Evolutionary conservation across 1,140 invertebrate species (phyloP), one percentile per base, ranked within the genome.

Genomic region (Mya arenaria): DNA sequence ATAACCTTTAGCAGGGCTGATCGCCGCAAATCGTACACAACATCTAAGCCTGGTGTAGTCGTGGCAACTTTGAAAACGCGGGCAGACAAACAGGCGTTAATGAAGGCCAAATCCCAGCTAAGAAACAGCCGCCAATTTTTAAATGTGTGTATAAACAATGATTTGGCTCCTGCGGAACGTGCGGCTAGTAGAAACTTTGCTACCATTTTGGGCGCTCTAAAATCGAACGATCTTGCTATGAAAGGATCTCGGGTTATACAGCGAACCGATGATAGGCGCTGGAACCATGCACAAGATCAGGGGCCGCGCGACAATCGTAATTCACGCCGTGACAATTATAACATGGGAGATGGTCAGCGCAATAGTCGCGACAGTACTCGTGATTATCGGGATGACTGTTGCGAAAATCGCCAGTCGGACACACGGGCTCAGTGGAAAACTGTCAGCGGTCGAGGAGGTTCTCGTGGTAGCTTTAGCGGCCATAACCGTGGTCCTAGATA

Each of bases 211-310:
- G 68, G 68, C 55, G 68, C 41, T 19, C 34, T 72, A 13, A 56
- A 72, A 15, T 10, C 28, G 23, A 15, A 34, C 15, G 36, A 34
- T 3, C 69, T 56, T 56, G 4, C 5, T 4, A 72, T 72, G 48
- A 72, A 30, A 36, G 69, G 69, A 19, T 72, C 69, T n/a, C 44
- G 69, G 3, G 30, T 72, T 58, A 17, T 72, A 1, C 56, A 60
- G 15, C n/a, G 17, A 23, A 72, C 34, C 15, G 52, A 37, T 2
- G 1, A 44, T 10, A 25, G 30, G 23, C 15, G 25, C 25, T 19
- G 52, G 5, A n/a, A 55, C 44, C n/a, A 56, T 37, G n/a, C n/a
- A n/a, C n/a, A n/a, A n/a, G n/a, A n/a, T n/a, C n/a, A n/a, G n/a
- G n/a, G n/a, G n/a, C n/a, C n/a, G n/a, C n/a, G n/a, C n/a, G n/a